These are phyloP conservation scores for Arctopsyche grandis DNA, from an alignment of 1,140 invertebrate genomes.

Conservation along the genomic window DNA sequence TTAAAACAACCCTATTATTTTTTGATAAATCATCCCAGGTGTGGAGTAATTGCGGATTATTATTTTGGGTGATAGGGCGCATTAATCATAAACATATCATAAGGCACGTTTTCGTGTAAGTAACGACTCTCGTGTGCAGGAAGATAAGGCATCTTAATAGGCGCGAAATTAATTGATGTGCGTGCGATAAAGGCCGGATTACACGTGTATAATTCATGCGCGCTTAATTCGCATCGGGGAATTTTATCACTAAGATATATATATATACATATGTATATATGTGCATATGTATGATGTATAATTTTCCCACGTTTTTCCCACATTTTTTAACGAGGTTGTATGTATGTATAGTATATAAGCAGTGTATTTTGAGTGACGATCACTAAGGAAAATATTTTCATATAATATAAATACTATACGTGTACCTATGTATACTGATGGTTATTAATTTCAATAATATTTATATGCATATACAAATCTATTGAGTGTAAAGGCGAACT, in stretches of 20 bases:
- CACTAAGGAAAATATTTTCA: no score
- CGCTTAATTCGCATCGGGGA: background rate
- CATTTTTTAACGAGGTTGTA: no score
- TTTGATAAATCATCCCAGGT: no score
- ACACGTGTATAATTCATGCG: background rate
- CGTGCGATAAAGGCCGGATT: conserved; percentile 9
- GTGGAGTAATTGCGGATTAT: no score
- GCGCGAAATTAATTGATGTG: conserved; percentile 4
- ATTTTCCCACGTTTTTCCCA: background rate
- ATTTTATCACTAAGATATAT: background rate
- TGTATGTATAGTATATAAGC: no score
- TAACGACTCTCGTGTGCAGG: background rate
- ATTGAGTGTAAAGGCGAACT: no score
- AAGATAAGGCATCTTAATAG: conserved; percentile 7
- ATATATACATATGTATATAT: background rate
- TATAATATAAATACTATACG: no score
- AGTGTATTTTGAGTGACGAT: no score
- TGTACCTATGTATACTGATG: no score
- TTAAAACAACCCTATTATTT: no score
- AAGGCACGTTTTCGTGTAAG: background rate
- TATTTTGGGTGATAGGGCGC: background rate
- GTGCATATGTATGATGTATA: background rate
- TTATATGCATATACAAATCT: no score
- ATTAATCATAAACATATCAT: background rate
- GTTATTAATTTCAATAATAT: no score